These are phyloP conservation scores for Vulpes ferrilata DNA, from an alignment of 2,113 vertebrate species.

Conservation along the genomic window DNA sequence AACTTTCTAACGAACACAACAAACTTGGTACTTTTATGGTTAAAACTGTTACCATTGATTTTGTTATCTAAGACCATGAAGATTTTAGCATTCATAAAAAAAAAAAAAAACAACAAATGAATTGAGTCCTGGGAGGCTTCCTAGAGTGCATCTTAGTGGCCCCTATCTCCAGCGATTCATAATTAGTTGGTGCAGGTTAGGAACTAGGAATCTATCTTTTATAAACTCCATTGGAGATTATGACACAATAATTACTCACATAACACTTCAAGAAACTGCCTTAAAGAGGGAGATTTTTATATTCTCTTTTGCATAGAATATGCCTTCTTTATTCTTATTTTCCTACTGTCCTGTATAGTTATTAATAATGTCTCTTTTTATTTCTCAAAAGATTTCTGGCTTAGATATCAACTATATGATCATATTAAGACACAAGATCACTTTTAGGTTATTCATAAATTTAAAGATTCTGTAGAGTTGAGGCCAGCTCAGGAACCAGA, in stretches of 20 bases:
- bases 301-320: background rate
- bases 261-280: conserved; percentile 14
- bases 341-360: background rate
- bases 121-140: background rate
- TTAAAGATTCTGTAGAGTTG: background rate
- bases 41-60: background rate
- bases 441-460: background rate
- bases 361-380: background rate
- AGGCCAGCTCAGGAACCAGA: background rate
- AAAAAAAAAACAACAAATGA: conserved; percentile 7
- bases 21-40: background rate
- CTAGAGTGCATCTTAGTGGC: background rate
- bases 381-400: background rate
- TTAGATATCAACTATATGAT: background rate
- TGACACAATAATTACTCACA: background rate
- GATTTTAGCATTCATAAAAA: background rate
- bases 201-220: background rate
- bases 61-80: background rate
- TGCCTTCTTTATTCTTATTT: background rate
- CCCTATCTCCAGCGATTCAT: background rate
- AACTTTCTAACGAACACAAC: background rate
- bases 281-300: background rate
- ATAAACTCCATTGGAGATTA: background rate
- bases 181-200: background rate
- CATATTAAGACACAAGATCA: background rate